Conservation (phyloP, 2,113 vertebrate species). For the Pollachius pollachius region DNA sequence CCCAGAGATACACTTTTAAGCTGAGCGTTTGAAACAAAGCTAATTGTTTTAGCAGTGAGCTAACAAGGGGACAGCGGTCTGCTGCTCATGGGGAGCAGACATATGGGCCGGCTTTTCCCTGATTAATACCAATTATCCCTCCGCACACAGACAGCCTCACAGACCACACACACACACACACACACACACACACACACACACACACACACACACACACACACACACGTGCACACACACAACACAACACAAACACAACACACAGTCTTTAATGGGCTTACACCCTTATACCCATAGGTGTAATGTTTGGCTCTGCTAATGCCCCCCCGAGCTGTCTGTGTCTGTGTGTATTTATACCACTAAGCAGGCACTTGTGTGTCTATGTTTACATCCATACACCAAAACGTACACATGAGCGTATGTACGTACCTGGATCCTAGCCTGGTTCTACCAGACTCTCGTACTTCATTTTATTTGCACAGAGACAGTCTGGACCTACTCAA, state of each 20-base stretch:
- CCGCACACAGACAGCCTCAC: constrained; percentile 42
- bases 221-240: constrained; percentile 28
- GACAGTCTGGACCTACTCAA: no score
- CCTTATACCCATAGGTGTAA: constrained; percentile 23
- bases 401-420: constrained; percentile 3
- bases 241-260: constrained; percentile 22
- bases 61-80: constrained; percentile 23
- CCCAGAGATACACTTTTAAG: constrained; percentile 17
- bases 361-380: not conserved
- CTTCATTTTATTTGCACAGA: no score
- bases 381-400: not conserved
- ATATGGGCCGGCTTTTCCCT: constrained; percentile 67
- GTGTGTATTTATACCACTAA: constrained; percentile 15
- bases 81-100: constrained; percentile 52
- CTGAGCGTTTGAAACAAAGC: constrained; percentile 33
- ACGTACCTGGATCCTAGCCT: constrained; percentile 14
- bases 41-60: constrained; percentile 53
- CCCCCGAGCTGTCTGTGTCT: constrained; percentile 12
- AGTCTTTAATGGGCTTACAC: constrained; percentile 59
- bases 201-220: constrained; percentile 28
- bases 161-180: constrained; percentile 37
- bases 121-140: constrained; percentile 68
- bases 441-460: constrained; percentile 6
- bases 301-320: constrained; percentile 40
- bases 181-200: constrained; percentile 29